Percentiles rank a stretch among this genome's conserved stretches.
Conservation (phyloP, 1,140 invertebrate species). For the Cylas formicarius region DNA sequence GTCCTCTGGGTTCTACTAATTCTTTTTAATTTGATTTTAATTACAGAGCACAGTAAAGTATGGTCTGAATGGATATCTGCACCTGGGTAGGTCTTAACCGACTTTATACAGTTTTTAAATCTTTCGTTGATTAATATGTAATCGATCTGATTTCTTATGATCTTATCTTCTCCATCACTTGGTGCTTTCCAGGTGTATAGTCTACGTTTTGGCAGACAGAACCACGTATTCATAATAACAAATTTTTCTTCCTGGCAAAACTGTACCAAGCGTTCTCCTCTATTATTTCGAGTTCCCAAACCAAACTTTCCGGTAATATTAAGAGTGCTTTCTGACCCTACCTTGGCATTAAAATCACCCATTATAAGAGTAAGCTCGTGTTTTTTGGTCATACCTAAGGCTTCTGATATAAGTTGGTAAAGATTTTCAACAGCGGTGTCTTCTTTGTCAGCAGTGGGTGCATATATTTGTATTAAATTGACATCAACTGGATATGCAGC, state of each 20-base stretch:
- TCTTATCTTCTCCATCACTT: conserved; percentile 23
- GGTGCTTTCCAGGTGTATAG: conserved; percentile 40
- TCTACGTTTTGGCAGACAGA: conserved; percentile 31
- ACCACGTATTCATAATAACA: conserved; percentile 33
- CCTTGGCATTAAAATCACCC: conserved; percentile 31
- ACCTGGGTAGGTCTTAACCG: conserved; percentile 29
- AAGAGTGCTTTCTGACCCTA: conserved; percentile 17
- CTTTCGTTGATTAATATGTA: conserved; percentile 32
- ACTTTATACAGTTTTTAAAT: conserved; percentile 31
- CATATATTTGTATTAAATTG: too few species aligned
- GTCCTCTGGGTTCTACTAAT: too few species aligned
- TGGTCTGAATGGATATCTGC: conserved; percentile 31
- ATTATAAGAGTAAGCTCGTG: conserved; percentile 25
- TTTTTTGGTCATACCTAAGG: too few species aligned
- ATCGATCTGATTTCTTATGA: conserved; percentile 37
- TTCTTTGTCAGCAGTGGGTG: conserved; percentile 26
- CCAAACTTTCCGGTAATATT: conserved; percentile 18
- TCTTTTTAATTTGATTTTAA: too few species aligned
- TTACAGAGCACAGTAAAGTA: conserved; percentile 19
- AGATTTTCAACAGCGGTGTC: conserved; percentile 14
- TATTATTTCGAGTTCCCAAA: conserved; percentile 30
- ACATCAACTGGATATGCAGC: conserved; percentile 19
- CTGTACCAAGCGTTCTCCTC: conserved; percentile 30
- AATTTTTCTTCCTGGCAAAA: conserved; percentile 35
- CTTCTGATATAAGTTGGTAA: too few species aligned